phyloP scores from a whole-genome alignment of 2,113 vertebrate genomes.

The Sebastes schlegelii region DNA sequence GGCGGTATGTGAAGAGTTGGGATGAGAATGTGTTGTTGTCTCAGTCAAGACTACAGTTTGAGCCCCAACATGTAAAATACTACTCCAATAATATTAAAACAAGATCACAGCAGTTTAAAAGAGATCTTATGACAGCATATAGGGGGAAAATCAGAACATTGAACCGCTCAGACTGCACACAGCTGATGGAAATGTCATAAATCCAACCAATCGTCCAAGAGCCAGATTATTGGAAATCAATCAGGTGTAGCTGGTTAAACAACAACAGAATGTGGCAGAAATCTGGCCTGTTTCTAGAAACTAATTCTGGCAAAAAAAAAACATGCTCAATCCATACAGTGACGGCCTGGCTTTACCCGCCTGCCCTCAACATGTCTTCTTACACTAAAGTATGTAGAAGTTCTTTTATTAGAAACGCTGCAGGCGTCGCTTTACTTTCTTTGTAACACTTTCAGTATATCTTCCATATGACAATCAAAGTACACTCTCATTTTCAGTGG shows the following conservation, averaged over 20 bases:
- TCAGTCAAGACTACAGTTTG: background rate
- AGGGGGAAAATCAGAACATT: background rate
- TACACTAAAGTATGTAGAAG: background rate
- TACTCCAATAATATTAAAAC: background rate
- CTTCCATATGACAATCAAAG: conserved; percentile 39
- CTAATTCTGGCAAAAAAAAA: background rate
- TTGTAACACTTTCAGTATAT: background rate
- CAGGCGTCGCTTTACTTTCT: conserved; percentile 1
- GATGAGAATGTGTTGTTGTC: too few relatives aligned
- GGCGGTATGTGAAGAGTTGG: too few relatives aligned
- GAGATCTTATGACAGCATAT: background rate
- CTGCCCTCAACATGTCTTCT: background rate
- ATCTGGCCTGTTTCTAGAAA: background rate
- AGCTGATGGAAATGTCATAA: background rate
- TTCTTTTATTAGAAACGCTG: background rate
- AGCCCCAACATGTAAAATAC: background rate
- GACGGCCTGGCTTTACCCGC: background rate
- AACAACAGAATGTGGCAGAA: background rate
- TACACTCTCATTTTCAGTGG: background rate
- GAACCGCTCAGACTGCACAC: background rate
- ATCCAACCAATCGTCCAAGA: background rate
- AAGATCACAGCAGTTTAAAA: background rate
- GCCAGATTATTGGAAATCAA: too few relatives aligned
- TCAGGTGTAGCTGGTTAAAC: too few relatives aligned
- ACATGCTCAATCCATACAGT: background rate